Base-by-base conservation (phyloP, 2,888 invertebrate species). In the Oscheius myriophilus region DNA sequence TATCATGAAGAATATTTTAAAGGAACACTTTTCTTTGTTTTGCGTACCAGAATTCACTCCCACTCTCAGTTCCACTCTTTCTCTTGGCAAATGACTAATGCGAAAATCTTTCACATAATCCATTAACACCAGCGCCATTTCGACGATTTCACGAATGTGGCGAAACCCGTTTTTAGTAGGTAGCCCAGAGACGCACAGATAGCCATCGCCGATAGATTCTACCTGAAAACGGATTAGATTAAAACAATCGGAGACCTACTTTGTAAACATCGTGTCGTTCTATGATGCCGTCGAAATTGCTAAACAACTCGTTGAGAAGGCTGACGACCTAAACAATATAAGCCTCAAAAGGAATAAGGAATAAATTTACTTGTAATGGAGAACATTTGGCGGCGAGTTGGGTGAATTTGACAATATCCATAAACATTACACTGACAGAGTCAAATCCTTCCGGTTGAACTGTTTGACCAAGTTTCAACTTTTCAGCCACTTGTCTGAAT, bases 341-440 rank as follows among this genome's bases (percentile, higher is more conserved):
- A 18, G 18, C 23, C 4, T 33, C 9, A 9, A 6, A 9, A 6
- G 33, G 33, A 9, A 9, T 6, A 33, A 33, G 9, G 4, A 33
- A 33, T 33, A 3, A 39, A 33, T 18, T 26, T 9, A 82, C 84
- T 73, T 85, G 83, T 18, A 85, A 73, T 3, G 84, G 84, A 0
- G 82, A 75, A 61, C 85, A 85, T 59, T 78, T 78, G 14, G 76
- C 73, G 7, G 83, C 78, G 12, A 85, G 55, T 9, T 81, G 79
- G 1, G 85, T 85, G 71, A 85, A 85, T 26, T 81, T 79, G 54
- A 85, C 85, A 41, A 85, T 83, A 55, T 85, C 84, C 21, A 77
- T 83, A 63, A 84, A 84, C 73, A 84, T 83, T 9, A 84, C 76
- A n/a, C 83, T 82, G 6, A 84, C 84, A 7, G 69, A 70, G 46